Percentiles rank a stretch among this genome's conserved stretches.
phyloP scores from a whole-genome alignment of 2,888 invertebrate genomes.

The Drosophila barbarae region DNA sequence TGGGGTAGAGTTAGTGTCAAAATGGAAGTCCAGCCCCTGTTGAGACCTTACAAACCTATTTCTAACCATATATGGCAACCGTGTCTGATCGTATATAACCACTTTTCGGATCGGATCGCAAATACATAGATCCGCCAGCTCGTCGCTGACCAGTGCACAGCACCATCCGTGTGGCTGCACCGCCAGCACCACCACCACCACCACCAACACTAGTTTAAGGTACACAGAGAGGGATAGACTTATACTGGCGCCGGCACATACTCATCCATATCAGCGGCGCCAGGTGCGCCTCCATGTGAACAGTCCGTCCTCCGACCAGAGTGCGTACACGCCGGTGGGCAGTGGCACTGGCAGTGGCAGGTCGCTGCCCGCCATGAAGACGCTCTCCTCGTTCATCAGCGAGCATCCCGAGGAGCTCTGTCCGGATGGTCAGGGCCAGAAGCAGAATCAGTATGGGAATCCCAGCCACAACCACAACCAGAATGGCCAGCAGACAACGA shows the following conservation, averaged over 20 bases:
- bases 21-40: background rate
- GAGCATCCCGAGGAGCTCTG: slow-evolving; percentile 65
- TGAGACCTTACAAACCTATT: background rate
- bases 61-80: slow-evolving; percentile 7
- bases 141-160: slow-evolving; percentile 75
- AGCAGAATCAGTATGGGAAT: slow-evolving; percentile 4
- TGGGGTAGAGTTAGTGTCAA: background rate
- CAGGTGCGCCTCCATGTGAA: slow-evolving; percentile 67
- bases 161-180: slow-evolving; percentile 63
- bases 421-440: slow-evolving; percentile 6
- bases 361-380: slow-evolving; percentile 62
- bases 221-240: slow-evolving; percentile 78
- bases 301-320: slow-evolving; percentile 72
- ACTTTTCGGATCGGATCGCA: slow-evolving; percentile 3
- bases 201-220: slow-evolving; percentile 61
- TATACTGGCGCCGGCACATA: slow-evolving; percentile 58
- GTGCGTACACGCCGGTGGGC: slow-evolving; percentile 34
- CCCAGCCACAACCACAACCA: slow-evolving; percentile 9
- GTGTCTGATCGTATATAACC: slow-evolving; percentile 15
- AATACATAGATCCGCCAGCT: slow-evolving; percentile 70
- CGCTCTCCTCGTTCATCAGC: slow-evolving; percentile 65
- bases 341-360: slow-evolving; percentile 17
- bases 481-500: slow-evolving; percentile 80
- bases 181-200: slow-evolving; percentile 2
- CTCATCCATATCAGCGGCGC: slow-evolving; percentile 51